Conservation (phyloP, 2,888 invertebrate genomes). For the Lomographa bimaculata region DNA sequence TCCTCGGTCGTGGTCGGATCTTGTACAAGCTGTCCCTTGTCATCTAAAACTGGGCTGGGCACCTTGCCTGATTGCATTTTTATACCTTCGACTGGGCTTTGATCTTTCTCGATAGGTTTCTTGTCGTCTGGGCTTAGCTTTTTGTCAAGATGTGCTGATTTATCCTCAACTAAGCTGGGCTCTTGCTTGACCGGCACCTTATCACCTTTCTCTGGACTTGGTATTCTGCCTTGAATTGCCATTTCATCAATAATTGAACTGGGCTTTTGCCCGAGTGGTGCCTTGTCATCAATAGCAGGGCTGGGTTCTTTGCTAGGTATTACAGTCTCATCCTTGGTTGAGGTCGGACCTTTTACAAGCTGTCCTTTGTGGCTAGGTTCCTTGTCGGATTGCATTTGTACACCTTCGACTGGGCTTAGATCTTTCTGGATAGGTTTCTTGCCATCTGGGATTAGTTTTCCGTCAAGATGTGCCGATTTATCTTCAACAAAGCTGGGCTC, state of each 20-base stretch:
- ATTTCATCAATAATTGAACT: too few species aligned
- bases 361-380: background rate
- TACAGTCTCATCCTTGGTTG: background rate
- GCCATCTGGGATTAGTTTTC: background rate
- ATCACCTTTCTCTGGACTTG: constrained; percentile 7
- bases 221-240: too few species aligned
- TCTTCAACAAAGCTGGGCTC: too few species aligned
- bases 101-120: constrained; percentile 21
- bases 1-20: background rate
- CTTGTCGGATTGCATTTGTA: background rate
- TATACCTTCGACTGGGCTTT: background rate
- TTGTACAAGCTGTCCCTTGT: background rate
- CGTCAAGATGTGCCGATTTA: background rate
- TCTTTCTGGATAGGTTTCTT: background rate
- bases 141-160: constrained; percentile 7
- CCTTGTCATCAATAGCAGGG: too few species aligned
- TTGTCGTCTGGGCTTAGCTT: constrained; percentile 16
- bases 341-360: background rate
- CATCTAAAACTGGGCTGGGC: too few species aligned
- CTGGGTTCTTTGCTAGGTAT: too few species aligned
- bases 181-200: background rate
- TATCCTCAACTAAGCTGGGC: background rate
- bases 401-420: background rate
- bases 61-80: too few species aligned
- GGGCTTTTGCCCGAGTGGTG: too few species aligned